Evolutionary conservation across 35 echinoderm and acorn worm species (phyloP).

Genomic region (Patiria miniata): DNA sequence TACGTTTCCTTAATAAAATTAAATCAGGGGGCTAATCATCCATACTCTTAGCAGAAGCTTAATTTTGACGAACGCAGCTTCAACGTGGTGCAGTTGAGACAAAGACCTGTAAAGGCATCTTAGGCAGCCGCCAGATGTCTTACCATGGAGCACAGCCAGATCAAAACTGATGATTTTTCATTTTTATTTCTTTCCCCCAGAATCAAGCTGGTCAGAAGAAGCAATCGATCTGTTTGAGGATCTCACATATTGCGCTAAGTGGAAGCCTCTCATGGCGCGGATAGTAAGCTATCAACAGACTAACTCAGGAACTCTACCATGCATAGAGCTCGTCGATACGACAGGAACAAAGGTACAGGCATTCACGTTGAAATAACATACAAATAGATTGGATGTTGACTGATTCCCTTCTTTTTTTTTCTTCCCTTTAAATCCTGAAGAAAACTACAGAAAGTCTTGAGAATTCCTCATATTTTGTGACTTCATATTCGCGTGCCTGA

Average conservation of each 20-base stretch:
- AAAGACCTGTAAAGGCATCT: no score
- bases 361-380: neutral
- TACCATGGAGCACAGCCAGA: no score
- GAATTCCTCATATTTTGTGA: neutral
- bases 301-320: conserved; percentile 59
- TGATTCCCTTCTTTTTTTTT: no score
- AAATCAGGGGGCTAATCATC: no score
- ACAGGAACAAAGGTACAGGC: conserved; percentile 60
- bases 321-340: conserved; percentile 82
- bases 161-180: neutral
- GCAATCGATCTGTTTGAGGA: conserved; percentile 81
- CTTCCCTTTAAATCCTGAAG: neutral
- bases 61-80: no score
- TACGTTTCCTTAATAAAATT: no score
- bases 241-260: conserved; percentile 81
- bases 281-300: conserved; percentile 71
- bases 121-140: no score
- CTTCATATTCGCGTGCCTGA: neutral
- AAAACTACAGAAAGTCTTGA: neutral
- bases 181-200: conserved; percentile 32
- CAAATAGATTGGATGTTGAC: no score
- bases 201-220: conserved; percentile 75
- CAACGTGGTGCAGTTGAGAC: no score
- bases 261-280: conserved; percentile 89
- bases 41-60: no score